These are phyloP conservation scores for Acipenser oxyrinchus DNA, from an alignment of 2,797 vertebrate genomes.

Conservation along the genomic window DNA sequence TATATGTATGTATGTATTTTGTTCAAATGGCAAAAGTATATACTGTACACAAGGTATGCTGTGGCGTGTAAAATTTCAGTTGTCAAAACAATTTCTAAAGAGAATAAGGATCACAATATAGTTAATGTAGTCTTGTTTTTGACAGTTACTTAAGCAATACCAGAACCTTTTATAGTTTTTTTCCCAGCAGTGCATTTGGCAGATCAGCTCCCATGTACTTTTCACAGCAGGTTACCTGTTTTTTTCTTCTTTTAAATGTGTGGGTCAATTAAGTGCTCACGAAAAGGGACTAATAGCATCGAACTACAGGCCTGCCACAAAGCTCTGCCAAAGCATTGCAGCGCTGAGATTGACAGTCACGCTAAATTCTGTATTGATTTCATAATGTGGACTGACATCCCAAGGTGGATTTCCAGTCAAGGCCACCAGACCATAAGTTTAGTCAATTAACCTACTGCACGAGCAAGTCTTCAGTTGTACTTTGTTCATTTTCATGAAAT, in stretches of 20 bases:
- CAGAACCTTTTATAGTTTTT: conserved; percentile 32
- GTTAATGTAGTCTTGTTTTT: conserved; percentile 43
- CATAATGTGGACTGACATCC: too few species aligned
- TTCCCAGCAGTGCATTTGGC: conserved; percentile 37
- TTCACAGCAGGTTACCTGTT: conserved; percentile 34
- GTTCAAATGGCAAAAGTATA: conserved; percentile 29
- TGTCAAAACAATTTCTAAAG: conserved; percentile 50
- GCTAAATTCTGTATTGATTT: too few species aligned
- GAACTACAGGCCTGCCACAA: too few species aligned
- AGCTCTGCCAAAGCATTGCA: too few species aligned
- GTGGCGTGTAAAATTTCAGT: conserved; percentile 36
- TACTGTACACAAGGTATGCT: conserved; percentile 32
- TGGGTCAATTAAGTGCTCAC: conserved; percentile 32
- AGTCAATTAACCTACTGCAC: too few species aligned
- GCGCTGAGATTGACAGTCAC: too few species aligned
- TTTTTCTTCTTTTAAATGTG: conserved; percentile 32
- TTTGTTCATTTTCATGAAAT: too few species aligned
- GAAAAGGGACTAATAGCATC: conserved; percentile 22
- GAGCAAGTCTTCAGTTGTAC: too few species aligned
- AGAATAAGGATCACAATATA: conserved; percentile 36
- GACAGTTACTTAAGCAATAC: conserved; percentile 46
- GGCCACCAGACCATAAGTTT: too few species aligned
- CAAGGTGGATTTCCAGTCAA: too few species aligned
- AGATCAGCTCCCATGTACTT: conserved; percentile 24
- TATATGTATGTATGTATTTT: conserved; percentile 17